Evolutionary conservation across 2,797 vertebrate species (phyloP).

Genomic region (Lepidocolaptes lacrymiger): DNA sequence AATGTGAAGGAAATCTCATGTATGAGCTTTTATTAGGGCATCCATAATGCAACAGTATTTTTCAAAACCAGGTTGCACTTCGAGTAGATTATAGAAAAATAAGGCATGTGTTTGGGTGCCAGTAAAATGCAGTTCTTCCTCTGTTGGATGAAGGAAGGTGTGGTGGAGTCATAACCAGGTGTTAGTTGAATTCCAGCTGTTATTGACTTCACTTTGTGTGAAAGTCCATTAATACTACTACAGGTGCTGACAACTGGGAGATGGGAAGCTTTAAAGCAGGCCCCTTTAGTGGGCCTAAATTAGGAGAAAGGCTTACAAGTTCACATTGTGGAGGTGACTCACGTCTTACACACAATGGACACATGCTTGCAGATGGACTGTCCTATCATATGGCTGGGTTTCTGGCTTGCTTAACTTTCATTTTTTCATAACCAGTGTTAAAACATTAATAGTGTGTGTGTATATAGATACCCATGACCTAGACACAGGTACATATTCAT

Average conservation of each 20-base stretch:
- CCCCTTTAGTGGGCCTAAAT: neutral
- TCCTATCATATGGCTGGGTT: neutral
- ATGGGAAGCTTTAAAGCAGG: neutral
- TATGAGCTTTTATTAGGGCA: neutral
- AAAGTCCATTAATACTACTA: neutral
- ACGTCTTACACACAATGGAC: neutral
- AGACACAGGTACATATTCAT: neutral
- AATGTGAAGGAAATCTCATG: neutral
- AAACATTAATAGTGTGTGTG: neutral
- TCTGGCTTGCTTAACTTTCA: neutral
- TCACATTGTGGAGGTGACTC: neutral
- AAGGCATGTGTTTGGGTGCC: neutral
- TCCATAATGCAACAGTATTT: neutral
- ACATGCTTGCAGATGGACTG: neutral
- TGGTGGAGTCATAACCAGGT: neutral
- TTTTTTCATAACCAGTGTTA: neutral
- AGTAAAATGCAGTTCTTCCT: neutral
- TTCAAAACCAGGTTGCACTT: rapidly evolving
- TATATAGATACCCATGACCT: neutral
- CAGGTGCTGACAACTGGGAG: neutral
- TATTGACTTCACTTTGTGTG: neutral
- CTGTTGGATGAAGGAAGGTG: neutral
- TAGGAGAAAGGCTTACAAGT: neutral
- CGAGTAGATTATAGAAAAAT: neutral
- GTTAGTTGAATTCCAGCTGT: neutral